phyloP scores from a whole-genome alignment of 2,888 invertebrate species.

The Byasa hedistus region DNA sequence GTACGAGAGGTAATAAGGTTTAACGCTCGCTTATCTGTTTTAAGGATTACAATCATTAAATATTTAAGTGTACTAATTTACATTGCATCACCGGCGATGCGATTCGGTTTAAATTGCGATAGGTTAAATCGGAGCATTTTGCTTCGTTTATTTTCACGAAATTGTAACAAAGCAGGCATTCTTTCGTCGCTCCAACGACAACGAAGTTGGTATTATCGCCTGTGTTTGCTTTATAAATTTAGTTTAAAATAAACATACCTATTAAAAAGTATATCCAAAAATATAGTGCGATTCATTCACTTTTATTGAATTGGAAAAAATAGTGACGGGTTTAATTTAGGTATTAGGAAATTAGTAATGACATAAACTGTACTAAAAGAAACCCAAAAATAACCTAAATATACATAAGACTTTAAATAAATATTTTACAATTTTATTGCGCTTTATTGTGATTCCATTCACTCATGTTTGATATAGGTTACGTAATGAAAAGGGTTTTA shows the following conservation, averaged over 20 bases:
- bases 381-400: too few species aligned
- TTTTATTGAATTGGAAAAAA: too few species aligned
- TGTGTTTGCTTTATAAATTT: not conserved
- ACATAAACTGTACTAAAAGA: too few species aligned
- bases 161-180: not conserved
- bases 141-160: not conserved
- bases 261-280: too few species aligned
- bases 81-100: not conserved
- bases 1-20: slow-evolving; percentile 6
- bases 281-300: too few species aligned
- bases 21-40: slow-evolving; percentile 19
- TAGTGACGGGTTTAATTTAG: too few species aligned
- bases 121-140: not conserved
- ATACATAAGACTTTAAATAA: too few species aligned
- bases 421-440: too few species aligned
- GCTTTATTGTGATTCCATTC: too few species aligned
- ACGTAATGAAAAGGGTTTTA: too few species aligned
- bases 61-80: slow-evolving; percentile 6
- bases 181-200: not conserved
- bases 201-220: not conserved
- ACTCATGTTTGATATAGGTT: too few species aligned
- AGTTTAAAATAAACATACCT: not conserved
- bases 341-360: too few species aligned
- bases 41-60: slow-evolving; percentile 17
- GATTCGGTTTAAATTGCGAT: not conserved